Conservation (phyloP, 2,888 invertebrate species). For the Liposcelis brunnea region DNA sequence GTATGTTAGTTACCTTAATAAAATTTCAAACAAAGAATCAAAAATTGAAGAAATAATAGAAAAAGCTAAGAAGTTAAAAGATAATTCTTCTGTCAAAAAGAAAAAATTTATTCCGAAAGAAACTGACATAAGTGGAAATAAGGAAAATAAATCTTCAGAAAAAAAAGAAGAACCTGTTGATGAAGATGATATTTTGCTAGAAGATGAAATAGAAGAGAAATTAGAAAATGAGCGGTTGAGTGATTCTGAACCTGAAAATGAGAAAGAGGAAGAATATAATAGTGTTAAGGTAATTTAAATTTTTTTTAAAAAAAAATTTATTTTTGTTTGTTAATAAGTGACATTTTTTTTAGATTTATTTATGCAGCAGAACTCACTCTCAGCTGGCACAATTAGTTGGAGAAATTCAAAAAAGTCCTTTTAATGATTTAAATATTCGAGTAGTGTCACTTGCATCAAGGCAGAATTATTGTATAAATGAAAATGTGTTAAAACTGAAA, state of each 20-base stretch:
- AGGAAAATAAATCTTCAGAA: constrained; percentile 12
- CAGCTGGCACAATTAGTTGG: constrained; percentile 89
- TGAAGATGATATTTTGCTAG: constrained; percentile 20
- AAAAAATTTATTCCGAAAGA: constrained; percentile 13
- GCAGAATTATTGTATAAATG: constrained; percentile 80
- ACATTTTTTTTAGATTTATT: constrained; percentile 59
- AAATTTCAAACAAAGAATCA: not conserved
- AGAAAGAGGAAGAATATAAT: constrained; percentile 9
- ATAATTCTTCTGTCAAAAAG: constrained; percentile 2
- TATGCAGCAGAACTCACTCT: constrained; percentile 93
- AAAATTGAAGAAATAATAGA: not conserved
- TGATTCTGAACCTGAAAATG: constrained; percentile 8
- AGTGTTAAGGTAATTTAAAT: constrained; percentile 3
- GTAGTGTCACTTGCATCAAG: constrained; percentile 78
- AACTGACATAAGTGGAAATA: constrained; percentile 21
- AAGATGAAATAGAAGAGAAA: constrained; percentile 24
- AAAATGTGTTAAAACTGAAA: constrained; percentile 51
- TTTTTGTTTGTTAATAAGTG: constrained; percentile 10
- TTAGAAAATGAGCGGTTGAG: constrained; percentile 26
- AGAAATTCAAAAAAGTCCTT: constrained; percentile 73
- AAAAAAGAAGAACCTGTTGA: constrained; percentile 18
- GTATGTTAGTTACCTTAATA: too few relatives aligned
- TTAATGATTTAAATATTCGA: constrained; percentile 43
- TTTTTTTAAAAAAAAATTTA: constrained; percentile 4
- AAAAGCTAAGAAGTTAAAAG: constrained; percentile 11